These are phyloP conservation scores for Crotalus adamanteus DNA, from an alignment of 2,797 vertebrate genomes.

Conservation along the genomic window DNA sequence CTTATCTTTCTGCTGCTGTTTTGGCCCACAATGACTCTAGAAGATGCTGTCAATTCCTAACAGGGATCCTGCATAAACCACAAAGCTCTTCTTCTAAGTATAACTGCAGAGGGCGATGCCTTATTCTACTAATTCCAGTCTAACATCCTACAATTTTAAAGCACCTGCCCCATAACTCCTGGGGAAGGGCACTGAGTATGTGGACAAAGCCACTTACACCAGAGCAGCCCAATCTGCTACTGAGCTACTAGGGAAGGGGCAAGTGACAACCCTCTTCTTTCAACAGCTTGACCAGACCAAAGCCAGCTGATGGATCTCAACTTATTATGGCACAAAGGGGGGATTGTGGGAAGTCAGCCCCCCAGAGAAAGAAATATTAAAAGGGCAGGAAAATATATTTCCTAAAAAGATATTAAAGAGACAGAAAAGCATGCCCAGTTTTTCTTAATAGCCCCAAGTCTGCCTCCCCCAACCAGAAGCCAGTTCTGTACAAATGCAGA, in stretches of 20 bases:
- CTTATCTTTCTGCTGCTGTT: not conserved
- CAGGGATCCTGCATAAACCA: not conserved
- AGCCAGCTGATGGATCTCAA: not conserved
- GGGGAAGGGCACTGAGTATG: not conserved
- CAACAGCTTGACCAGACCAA: not conserved
- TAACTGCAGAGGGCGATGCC: not conserved
- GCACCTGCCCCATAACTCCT: not conserved
- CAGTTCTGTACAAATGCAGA: too few relatives aligned
- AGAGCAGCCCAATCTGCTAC: not conserved
- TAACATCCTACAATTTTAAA: not conserved
- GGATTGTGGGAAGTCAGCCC: too few relatives aligned
- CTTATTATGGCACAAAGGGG: not conserved
- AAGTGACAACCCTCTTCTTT: not conserved
- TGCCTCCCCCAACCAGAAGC: too few relatives aligned
- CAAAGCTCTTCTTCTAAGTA: not conserved
- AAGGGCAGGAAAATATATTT: too few relatives aligned
- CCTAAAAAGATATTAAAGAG: too few relatives aligned
- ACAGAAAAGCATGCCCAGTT: too few relatives aligned
- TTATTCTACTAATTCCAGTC: not conserved
- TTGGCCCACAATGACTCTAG: not conserved
- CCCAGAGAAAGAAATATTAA: too few relatives aligned
- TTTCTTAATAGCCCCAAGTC: too few relatives aligned
- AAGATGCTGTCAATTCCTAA: not conserved
- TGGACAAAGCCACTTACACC: not conserved
- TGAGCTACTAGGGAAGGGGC: not conserved